Base-by-base conservation (phyloP, 37 sponge, comb jelly and placozoan genomes). In the Diacarnus erythraeanus region DNA sequence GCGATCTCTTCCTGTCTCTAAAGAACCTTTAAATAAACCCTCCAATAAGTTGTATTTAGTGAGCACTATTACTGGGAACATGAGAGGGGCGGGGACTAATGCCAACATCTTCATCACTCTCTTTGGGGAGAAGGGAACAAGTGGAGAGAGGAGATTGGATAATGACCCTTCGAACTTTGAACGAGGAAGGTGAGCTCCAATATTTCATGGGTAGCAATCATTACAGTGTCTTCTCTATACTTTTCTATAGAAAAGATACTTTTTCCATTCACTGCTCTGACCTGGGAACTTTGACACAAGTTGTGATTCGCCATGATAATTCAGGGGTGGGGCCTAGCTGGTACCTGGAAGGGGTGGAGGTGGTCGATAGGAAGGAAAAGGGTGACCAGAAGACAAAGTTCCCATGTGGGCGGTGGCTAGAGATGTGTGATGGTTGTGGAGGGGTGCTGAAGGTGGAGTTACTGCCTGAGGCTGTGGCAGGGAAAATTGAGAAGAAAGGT, bases 1-100 rank as follows among this genome's bases (percentile, higher is more conserved):
- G 25, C 54, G 91, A 18, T 65, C 44, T n/a, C 72, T 90, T 54
- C 57, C 59, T 3, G 63, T 43, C 10, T 72, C 71, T 1, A 10
- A 57, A 33, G 39, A 1, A 18, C 70, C 59, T 23, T 57, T 73
- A 21, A 33, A 73, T 2, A n/a, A 27, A 18, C 44, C 38, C 2
- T 47, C 0, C 1, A 26, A 9, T 18, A 42, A 71, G 64, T 34
- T 40, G 5, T 92, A 92, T 69, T 27, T 71, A 4, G 69, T 94
- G 37, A 64, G 75, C 2, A 78, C 86, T 0, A n/a, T 40, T 15
- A 94, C 95, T 2, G 91, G 86, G 12, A 74, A 87, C 59, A 71
- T 72, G 54, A 66, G 91, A 36, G 95, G 91, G 38, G 95, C 89
- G 6, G 91, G 95, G 27, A 94, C 95, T 15, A 84, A 90, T 59